Evolutionary conservation across 2,888 invertebrate genomes (phyloP).

Genomic region (Habrosyne pyritoides): DNA sequence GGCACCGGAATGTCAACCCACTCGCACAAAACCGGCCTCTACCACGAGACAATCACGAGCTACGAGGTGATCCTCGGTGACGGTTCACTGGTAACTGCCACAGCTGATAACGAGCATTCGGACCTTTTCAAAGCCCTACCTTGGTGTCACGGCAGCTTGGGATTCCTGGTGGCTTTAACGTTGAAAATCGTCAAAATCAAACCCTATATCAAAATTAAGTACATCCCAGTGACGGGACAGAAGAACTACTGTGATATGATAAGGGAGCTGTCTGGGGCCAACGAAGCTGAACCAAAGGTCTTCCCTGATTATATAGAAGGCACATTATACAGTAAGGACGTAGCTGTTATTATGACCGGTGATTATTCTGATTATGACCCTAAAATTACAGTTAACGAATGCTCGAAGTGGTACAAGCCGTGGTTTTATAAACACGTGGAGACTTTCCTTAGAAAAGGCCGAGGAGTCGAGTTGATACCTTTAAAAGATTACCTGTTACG

Average conservation of each 20-base stretch:
- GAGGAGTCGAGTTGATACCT: slow-evolving; percentile 85
- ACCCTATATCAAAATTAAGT: slow-evolving; percentile 86
- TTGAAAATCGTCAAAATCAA: slow-evolving; percentile 85
- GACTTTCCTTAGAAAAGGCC: slow-evolving; percentile 78
- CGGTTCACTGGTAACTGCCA: slow-evolving; percentile 84
- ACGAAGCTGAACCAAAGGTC: slow-evolving; percentile 64
- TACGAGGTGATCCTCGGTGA: slow-evolving; percentile 87
- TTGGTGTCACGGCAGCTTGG: slow-evolving; percentile 87
- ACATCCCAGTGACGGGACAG: slow-evolving; percentile 85
- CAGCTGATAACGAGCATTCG: slow-evolving; percentile 79
- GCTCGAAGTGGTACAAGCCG: slow-evolving; percentile 87
- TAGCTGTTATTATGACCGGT: slow-evolving; percentile 87
- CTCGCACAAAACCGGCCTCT: slow-evolving; percentile 87
- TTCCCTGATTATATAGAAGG: slow-evolving; percentile 86
- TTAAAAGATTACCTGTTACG: slow-evolving; percentile 85
- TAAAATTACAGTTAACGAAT: slow-evolving; percentile 77
- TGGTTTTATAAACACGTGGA: slow-evolving; percentile 89
- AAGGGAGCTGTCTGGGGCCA: slow-evolving; percentile 84
- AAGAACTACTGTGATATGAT: slow-evolving; percentile 85
- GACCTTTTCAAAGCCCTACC: slow-evolving; percentile 85
- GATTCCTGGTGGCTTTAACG: slow-evolving; percentile 86
- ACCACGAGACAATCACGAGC: slow-evolving; percentile 86
- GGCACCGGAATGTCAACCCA: slow-evolving; percentile 90
- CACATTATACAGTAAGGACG: slow-evolving; percentile 85
- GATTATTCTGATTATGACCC: slow-evolving; percentile 85